Base-by-base conservation (phyloP, 2,797 vertebrate species). In the Gadopsis marmoratus region DNA sequence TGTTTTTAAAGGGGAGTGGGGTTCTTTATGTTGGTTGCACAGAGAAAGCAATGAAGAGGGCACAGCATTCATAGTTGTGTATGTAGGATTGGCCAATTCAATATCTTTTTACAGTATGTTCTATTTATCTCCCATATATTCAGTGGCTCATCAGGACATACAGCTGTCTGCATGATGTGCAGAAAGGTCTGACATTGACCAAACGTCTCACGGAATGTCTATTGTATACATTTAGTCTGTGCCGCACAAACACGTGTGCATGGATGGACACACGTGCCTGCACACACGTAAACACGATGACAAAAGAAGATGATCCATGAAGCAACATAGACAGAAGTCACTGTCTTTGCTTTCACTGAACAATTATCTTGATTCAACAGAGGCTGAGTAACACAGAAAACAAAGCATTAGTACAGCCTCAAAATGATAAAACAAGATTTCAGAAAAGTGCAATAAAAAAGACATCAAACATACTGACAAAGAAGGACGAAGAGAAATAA, bases 391-490 rank as follows among this genome's bases (percentile, higher is more conserved):
- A 56, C 62, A 76, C 2, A 29, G 43, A 55, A 83, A 78, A 74
- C 53, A 74, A 71, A 76, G 26, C 64, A 78, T 75, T 26, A 13
- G 50, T 53, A 70, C 43, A 41, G 29, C 59, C 53, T 84, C 29
- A 74, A 83, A 79, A 84, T 70, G 63, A 82, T 77, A 51, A 79
- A 67, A 74, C 41, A 53, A 10, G 8, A 72, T 76, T 82, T 76
- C 29, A 26, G 69, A 68, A 16, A 74, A 80, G 41, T 12, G 39
- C 71, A 65, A 58, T 76, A 74, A 68, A 84, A 77, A 64, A 80
- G 21, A 81, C 78, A 85, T 82, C 65, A 82, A 88, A 83, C 76
- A 72, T 3, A 48, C 45, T 82, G 60, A 86, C 62, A 80, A 68
- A 50, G 62, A 83, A 43, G 47, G 59, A 79, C 7, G 29, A 59